Conservation (phyloP, 2,888 invertebrate species). For the Oxystoma pomonae region DNA sequence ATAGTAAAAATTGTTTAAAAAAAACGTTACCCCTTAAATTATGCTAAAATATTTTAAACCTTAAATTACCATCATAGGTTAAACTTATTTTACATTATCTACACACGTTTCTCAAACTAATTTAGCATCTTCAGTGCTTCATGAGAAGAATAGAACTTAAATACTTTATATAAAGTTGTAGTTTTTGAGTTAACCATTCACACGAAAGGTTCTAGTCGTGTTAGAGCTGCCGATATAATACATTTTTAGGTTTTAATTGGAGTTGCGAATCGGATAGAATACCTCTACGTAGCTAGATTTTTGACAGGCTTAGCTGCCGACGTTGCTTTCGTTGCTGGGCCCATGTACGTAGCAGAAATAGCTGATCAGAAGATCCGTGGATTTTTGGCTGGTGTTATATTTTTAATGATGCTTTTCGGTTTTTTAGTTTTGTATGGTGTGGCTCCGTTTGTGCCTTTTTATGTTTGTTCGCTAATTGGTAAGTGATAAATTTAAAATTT, state of each 20-base stretch:
- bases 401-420: constrained; percentile 44
- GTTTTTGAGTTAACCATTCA: too few relatives aligned
- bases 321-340: constrained; percentile 44
- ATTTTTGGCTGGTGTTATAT: constrained; percentile 43
- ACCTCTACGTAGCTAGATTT: constrained; percentile 41
- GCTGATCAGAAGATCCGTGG: constrained; percentile 45
- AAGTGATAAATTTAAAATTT: constrained; percentile 17
- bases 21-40: too few relatives aligned
- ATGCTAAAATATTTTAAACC: too few relatives aligned
- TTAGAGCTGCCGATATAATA: too few relatives aligned
- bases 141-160: too few relatives aligned
- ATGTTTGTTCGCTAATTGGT: constrained; percentile 28
- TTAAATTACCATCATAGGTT: too few relatives aligned
- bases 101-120: too few relatives aligned
- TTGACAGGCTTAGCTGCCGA: constrained; percentile 44
- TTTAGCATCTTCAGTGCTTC: too few relatives aligned
- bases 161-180: too few relatives aligned
- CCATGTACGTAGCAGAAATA: constrained; percentile 46
- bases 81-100: too few relatives aligned
- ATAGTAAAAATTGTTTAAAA: too few relatives aligned
- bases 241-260: constrained; percentile 37
- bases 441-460: constrained; percentile 34
- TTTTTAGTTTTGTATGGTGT: constrained; percentile 43
- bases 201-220: too few relatives aligned
- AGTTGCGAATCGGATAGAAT: constrained; percentile 35